phyloP scores from a whole-genome alignment of 2,113 vertebrate genomes.

The Melanocharis versteri region DNA sequence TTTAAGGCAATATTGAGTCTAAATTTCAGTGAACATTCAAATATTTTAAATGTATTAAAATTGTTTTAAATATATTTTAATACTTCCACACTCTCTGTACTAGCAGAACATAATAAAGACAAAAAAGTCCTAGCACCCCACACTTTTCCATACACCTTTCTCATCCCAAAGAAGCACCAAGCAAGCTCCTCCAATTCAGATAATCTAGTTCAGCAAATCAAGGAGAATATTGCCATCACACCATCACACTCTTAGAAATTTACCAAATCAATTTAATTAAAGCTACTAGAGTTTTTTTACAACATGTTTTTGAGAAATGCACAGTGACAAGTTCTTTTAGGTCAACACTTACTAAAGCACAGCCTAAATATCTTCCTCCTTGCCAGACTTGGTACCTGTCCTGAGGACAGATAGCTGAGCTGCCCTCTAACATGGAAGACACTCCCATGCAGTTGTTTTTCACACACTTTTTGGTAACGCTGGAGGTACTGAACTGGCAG shows the following conservation, averaged over 20 bases:
- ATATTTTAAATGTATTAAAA: neutral
- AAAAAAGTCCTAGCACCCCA: neutral
- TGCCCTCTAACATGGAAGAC: neutral
- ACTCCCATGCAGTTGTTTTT: neutral
- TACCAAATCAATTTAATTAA: neutral
- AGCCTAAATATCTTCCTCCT: neutral
- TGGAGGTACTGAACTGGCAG: neutral
- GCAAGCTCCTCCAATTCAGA: neutral
- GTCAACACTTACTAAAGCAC: neutral
- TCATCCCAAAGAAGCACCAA: neutral
- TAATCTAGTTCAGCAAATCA: neutral
- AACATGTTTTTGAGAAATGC: neutral
- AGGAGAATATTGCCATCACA: neutral
- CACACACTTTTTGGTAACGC: neutral
- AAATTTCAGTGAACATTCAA: neutral
- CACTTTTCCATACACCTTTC: neutral
- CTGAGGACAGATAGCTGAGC: neutral
- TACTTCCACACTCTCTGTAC: neutral
- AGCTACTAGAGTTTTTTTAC: neutral
- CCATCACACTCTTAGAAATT: neutral
- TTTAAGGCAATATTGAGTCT: neutral
- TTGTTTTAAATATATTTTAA: neutral
- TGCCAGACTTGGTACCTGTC: neutral
- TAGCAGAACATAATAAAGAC: neutral
- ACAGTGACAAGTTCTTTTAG: neutral